Base-by-base conservation (phyloP, 2,113 vertebrate species). In the Tringa solitaria region DNA sequence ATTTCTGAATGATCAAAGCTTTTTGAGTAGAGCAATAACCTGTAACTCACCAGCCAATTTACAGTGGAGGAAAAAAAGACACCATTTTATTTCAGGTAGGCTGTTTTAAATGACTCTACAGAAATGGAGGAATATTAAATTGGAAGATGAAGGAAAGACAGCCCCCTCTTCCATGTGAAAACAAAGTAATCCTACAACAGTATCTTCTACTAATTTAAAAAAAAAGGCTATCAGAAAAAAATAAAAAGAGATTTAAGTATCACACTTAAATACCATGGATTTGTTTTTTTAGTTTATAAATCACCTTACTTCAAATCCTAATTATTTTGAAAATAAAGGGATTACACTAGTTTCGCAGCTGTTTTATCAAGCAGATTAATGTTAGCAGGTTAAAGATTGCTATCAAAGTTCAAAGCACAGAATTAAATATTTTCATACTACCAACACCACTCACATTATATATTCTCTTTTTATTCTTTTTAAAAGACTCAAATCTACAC, bases 1-100 rank as follows among this genome's bases (percentile, higher is more conserved):
- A 57, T 73, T 95, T 75, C 53, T 46, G 57, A 84, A 86, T 50
- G 46, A 96, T 84, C 74, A 92, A 89, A 90, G 74, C 24, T 82
- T 96, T 85, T 8, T 17, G 35, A 72, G 24, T 16, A 88, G 8
- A 64, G 59, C 56, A 88, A 45, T 60, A 94, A 89, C 50, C 20
- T 89, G 32, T 54, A 94, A 79, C 37, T 91, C 45, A 78, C 26
- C 5, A 7, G 43, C 24, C 57, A 87, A 87, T 92, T 61, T 79
- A 67, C 60, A 56, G 45, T 20, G 32, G 14, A 95, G 17, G 3
- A 48, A 39, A 81, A 81, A 88, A 89, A 85, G 46, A 59, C 35
- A 79, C n/a, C 48, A 73, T 85, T 94, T 87, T 67, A 95, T 79
- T 89, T 75, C 54, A 93, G 15, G 30, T 17, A 56, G 61, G 59